Evolutionary conservation across 2,888 invertebrate species (phyloP), one percentile per base, ranked within the genome.

Genomic region (Brachylomia viminalis): DNA sequence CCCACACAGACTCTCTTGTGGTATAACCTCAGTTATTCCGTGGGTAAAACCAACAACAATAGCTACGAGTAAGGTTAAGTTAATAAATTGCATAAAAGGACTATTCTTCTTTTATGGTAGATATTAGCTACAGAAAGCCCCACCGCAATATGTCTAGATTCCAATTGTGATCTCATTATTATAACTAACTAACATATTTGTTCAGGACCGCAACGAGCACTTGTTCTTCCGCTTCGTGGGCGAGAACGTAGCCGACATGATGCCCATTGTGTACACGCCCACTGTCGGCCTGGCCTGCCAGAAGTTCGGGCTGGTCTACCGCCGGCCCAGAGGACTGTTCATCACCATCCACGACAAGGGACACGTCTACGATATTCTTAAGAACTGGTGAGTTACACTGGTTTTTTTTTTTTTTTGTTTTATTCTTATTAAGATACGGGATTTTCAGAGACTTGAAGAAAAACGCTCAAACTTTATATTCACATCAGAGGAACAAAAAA

Each of bases 191-290:
- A 0, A n/a, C 10, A 33, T 0, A 13, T 56, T 47, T 79, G 2
- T 91, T 6, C 95, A 99, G 97, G 99, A 99, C 91, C 98, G 99
- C 86, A 99, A 99, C 93, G 99, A 99, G 95, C 98, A 98, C 88
- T 97, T 99, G 30, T 99, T 99, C 97, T 99, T 98, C 95, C 98
- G 98, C 52, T 97, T 99, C 69, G 96, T 99, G 64, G 97, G 97
- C 27, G 98, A 99, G 86, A 98, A 99, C 93, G 98, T 99, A 42
- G 97, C 98, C 66, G 98, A 98, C 83, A 97, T 99, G 97, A 99
- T 99, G 99, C 99, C 99, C 0, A 97, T 99, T 80, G 99, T 99
- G n/a, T 99, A 99, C 95, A 99, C 99, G 0, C 99, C 99, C 0
- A 99, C 99, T 0, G 99, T 99, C 20, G 99, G 99, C 8, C 97